Evolutionary conservation across 1,140 invertebrate species (phyloP).

Genomic region (Tyrophagus putrescentiae): DNA sequence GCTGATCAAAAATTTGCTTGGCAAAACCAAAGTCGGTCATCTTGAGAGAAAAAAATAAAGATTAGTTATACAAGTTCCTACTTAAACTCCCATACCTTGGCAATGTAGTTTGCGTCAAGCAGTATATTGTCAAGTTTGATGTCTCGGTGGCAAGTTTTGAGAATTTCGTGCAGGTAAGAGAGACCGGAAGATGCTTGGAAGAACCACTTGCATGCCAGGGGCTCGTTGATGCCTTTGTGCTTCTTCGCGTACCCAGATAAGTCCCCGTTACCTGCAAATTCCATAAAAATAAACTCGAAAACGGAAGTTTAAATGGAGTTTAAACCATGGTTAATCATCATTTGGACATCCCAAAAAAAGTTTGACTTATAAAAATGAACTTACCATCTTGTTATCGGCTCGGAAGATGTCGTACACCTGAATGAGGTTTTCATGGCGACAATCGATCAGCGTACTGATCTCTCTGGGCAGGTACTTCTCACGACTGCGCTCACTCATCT

Average conservation of each 20-base stretch:
- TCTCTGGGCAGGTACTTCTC: conserved; percentile 17
- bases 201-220: not conserved
- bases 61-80: too few species aligned
- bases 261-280: conserved; percentile 5
- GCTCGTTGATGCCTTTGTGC: not conserved
- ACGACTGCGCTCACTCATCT: not conserved
- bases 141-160: conserved; percentile 3
- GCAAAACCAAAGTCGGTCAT: conserved; percentile 20
- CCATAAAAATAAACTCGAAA: conserved; percentile 21
- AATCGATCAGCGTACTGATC: not conserved
- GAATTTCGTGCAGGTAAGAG: not conserved
- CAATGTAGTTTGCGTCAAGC: conserved; percentile 6
- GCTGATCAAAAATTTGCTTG: conserved; percentile 3
- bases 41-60: too few species aligned
- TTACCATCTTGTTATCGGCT: not conserved
- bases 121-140: conserved; percentile 22
- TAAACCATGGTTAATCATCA: too few species aligned
- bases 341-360: too few species aligned
- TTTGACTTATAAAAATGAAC: too few species aligned
- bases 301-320: too few species aligned
- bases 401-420: conserved; percentile 17
- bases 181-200: not conserved
- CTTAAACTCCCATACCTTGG: too few species aligned
- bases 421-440: conserved; percentile 16
- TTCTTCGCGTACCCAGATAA: not conserved